phyloP scores from a whole-genome alignment of 2,888 invertebrate genomes.

The Polydrusus tereticollis region DNA sequence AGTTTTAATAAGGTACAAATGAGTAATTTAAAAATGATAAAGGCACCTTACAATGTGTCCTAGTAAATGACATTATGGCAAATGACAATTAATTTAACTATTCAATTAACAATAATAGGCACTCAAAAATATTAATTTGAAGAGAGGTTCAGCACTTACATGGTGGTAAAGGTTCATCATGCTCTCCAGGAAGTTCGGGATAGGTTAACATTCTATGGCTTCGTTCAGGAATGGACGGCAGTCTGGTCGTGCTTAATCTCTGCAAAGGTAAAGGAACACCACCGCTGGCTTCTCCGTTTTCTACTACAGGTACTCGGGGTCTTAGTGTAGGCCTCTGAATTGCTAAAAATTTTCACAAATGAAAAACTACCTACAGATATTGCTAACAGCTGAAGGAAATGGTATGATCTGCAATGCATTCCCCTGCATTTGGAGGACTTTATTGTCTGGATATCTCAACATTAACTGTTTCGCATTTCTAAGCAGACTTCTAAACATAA shows the following conservation, averaged over 20 bases:
- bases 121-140: not conserved
- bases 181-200: slow-evolving; percentile 70
- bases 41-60: no score
- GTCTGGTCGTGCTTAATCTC: slow-evolving; percentile 79
- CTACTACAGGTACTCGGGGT: slow-evolving; percentile 61
- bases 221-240: slow-evolving; percentile 87
- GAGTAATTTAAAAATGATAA: no score
- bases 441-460: no score
- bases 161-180: slow-evolving; percentile 88
- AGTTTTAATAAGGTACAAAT: no score
- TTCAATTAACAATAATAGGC: no score
- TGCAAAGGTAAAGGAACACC: slow-evolving; percentile 73
- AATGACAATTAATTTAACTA: no score
- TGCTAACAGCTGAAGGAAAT: no score
- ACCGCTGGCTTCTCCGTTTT: slow-evolving; percentile 67
- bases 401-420: no score
- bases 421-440: no score
- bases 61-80: no score
- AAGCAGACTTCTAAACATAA: no score
- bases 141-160: slow-evolving; percentile 70
- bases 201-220: slow-evolving; percentile 66
- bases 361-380: not conserved
- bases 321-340: slow-evolving; percentile 43
- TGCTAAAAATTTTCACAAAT: slow-evolving; percentile 15
- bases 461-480: no score